These are phyloP conservation scores for Graptemys geographica DNA, from an alignment of 2,797 vertebrate genomes.

Conservation along the genomic window DNA sequence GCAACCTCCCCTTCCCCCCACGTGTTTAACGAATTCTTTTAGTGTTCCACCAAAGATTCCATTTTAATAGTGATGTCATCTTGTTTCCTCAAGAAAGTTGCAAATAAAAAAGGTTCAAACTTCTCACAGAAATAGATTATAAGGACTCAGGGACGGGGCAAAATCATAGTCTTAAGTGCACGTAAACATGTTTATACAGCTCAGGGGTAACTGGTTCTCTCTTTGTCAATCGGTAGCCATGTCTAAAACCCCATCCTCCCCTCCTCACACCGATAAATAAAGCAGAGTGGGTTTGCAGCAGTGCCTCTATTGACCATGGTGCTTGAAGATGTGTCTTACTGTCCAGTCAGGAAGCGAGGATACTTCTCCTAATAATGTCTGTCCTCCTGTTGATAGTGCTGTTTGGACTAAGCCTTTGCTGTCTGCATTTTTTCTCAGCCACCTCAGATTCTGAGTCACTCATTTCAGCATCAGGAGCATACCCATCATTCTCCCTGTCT, in stretches of 20 bases:
- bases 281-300: constrained; percentile 41
- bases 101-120: constrained; percentile 62
- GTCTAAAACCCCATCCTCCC: constrained; percentile 27
- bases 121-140: constrained; percentile 47
- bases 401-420: constrained; percentile 86
- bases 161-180: constrained; percentile 73
- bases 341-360: constrained; percentile 91
- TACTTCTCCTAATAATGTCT: constrained; percentile 92
- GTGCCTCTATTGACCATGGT: constrained; percentile 5
- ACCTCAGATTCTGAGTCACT: constrained; percentile 86
- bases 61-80: constrained; percentile 36
- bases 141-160: constrained; percentile 8
- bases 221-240: constrained; percentile 28
- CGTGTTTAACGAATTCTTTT: constrained; percentile 27
- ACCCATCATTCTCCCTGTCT: constrained; percentile 86
- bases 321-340: not conserved
- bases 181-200: constrained; percentile 77
- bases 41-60: constrained; percentile 63
- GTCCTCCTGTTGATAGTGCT: constrained; percentile 86
- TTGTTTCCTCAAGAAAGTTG: constrained; percentile 64
- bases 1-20: constrained; percentile 19
- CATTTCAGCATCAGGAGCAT: constrained; percentile 82
- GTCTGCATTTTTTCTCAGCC: constrained; percentile 86
- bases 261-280: constrained; percentile 23
- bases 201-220: constrained; percentile 55